Base-by-base conservation (phyloP, 1,140 invertebrate species). In the Elymnias hypermnestra region DNA sequence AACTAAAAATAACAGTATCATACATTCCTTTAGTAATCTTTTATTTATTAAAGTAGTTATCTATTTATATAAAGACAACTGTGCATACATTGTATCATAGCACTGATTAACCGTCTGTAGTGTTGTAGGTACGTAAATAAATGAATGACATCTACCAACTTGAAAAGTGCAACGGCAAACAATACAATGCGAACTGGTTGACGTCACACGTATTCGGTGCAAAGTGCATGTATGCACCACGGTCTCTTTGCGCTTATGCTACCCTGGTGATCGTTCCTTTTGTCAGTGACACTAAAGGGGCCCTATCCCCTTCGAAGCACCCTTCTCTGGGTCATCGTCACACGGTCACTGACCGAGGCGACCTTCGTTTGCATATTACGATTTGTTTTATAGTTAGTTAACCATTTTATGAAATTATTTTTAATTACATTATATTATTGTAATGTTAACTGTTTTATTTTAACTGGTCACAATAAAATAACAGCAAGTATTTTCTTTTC, bases 231-330 rank as follows among this genome's bases (percentile, higher is more conserved):
- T n/a, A n/a, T n/a, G 72, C 75, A 78, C 62, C 61, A 71, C 61
- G 67, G 73, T 74, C 77, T 82, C 78, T 58, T 69, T 43, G 57
- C 61, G 47, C 72, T 77, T 50, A 81, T 84, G 74, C 53, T 40
- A 55, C 53, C 74, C 71, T 84, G 65, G 77, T 84, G 68, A 57
- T 61, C 67, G 68, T 78, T 84, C 81, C 81, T 84, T 84, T 84
- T 78, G 72, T 71, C 49, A 75, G 63, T 65, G 72, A 75, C 70
- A 78, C 76, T 65, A 81, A 84, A 82, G 81, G 72, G 81, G 81
- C 77, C 77, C 77, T 82, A 82, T 78, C 77, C 81, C 77, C 77
- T 82, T 82, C 49, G 65, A 45, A 63, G 71, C 75, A 82, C 75
- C 73, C 77, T 82, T 82, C 74, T 76, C 64, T 78, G 75, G 77